Conservation (phyloP, 2,797 vertebrate species). For the Molossus molossus region DNA sequence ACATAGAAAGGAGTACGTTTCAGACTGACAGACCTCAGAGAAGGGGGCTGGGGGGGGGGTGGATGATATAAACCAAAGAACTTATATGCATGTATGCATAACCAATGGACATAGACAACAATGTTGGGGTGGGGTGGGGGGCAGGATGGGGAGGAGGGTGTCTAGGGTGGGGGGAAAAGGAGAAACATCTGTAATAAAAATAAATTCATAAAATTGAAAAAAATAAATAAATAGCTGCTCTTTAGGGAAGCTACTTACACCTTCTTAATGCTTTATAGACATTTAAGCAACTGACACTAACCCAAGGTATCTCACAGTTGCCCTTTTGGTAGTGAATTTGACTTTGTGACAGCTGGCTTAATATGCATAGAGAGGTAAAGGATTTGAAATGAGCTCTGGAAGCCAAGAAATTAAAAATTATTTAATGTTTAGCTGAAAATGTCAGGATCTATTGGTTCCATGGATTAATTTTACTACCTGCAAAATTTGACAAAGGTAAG, state of each 20-base stretch:
- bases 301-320: background rate
- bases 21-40: no score
- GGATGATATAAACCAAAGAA: no score
- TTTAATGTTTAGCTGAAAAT: conserved; percentile 53
- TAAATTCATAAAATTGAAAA: no score
- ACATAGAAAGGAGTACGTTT: no score
- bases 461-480: background rate
- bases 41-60: no score
- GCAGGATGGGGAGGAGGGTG: no score
- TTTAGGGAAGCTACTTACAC: conserved; percentile 32
- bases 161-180: no score
- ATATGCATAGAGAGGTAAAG: background rate
- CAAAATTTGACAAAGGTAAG: conserved; percentile 18
- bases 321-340: conserved; percentile 36
- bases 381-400: conserved; percentile 50
- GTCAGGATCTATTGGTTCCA: conserved; percentile 14
- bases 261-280: conserved; percentile 63
- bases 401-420: conserved; percentile 55
- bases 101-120: no score
- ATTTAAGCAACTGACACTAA: conserved; percentile 22
- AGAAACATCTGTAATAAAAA: no score
- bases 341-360: conserved; percentile 40
- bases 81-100: no score
- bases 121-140: no score
- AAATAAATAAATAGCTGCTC: conserved; percentile 52